Evolutionary conservation across 1,140 invertebrate species (phyloP).

Genomic region (Conus betulinus): DNA sequence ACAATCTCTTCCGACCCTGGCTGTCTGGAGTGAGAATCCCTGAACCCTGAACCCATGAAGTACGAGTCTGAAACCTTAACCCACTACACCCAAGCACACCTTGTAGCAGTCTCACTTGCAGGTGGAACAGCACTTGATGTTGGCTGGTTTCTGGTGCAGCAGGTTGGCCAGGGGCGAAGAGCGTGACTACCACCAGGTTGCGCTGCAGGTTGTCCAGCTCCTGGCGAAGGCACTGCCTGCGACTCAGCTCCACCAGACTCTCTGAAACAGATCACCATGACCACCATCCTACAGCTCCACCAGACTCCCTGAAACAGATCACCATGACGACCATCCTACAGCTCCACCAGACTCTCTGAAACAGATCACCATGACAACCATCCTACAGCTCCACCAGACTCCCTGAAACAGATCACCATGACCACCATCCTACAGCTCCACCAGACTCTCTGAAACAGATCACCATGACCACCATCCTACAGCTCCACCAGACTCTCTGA

Average conservation of each 20-base stretch:
- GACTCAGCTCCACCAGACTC: neutral
- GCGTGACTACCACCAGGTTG: neutral
- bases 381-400: neutral
- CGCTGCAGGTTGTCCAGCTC: neutral
- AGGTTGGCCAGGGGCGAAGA: neutral
- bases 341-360: neutral
- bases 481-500: no score
- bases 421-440: no score
- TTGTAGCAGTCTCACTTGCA: neutral
- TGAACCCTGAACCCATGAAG: neutral
- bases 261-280: neutral
- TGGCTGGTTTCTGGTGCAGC: neutral
- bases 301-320: neutral
- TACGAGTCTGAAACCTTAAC: no score
- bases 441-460: no score
- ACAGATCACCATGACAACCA: neutral
- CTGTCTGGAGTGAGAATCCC: neutral
- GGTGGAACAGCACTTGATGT: neutral
- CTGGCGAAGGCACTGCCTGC: neutral
- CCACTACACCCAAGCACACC: no score
- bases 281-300: neutral
- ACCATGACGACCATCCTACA: neutral
- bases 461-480: no score
- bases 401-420: no score
- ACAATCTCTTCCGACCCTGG: neutral